Evolutionary conservation across 2,888 invertebrate genomes (phyloP).

Genomic region (Diadromus collaris): DNA sequence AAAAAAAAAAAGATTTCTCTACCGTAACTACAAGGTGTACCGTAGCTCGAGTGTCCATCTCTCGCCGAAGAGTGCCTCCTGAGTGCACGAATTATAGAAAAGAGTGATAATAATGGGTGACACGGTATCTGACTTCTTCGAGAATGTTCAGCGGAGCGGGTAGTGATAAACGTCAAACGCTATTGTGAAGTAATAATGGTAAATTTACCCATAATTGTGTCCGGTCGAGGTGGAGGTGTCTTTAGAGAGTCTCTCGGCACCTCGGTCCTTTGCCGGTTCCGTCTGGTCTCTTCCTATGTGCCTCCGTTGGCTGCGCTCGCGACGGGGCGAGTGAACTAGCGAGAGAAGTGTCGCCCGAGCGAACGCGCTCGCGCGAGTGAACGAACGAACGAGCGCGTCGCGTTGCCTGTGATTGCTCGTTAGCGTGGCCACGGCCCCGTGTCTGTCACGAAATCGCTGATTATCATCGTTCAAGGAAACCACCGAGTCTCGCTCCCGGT

Average conservation of each 20-base stretch:
- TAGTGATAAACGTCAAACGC: constrained; percentile 69
- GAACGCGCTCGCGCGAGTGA: constrained; percentile 65
- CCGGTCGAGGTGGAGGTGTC: constrained; percentile 62
- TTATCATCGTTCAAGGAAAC: constrained; percentile 80
- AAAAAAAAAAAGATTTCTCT: constrained; percentile 45
- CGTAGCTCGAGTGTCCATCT: constrained; percentile 27
- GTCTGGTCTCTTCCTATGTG: constrained; percentile 33
- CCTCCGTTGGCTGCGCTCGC: constrained; percentile 51
- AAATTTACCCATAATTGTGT: constrained; percentile 73
- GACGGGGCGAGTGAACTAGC: constrained; percentile 61
- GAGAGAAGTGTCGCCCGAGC: constrained; percentile 76
- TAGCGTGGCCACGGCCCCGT: constrained; percentile 80
- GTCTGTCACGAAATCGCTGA: constrained; percentile 80
- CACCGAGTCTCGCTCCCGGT: constrained; percentile 69
- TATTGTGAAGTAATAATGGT: constrained; percentile 70
- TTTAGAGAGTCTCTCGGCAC: constrained; percentile 50
- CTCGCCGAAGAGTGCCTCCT: constrained; percentile 17
- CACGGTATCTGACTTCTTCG: constrained; percentile 61
- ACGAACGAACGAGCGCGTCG: constrained; percentile 65
- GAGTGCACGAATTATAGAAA: constrained; percentile 42
- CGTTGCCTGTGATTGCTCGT: constrained; percentile 78
- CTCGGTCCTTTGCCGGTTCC: constrained; percentile 44
- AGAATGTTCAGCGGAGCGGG: constrained; percentile 63
- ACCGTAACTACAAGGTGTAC: constrained; percentile 47
- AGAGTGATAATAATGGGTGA: constrained; percentile 51